phyloP scores from a whole-genome alignment of 1,140 invertebrate genomes.

The Rhynchophorus ferrugineus region DNA sequence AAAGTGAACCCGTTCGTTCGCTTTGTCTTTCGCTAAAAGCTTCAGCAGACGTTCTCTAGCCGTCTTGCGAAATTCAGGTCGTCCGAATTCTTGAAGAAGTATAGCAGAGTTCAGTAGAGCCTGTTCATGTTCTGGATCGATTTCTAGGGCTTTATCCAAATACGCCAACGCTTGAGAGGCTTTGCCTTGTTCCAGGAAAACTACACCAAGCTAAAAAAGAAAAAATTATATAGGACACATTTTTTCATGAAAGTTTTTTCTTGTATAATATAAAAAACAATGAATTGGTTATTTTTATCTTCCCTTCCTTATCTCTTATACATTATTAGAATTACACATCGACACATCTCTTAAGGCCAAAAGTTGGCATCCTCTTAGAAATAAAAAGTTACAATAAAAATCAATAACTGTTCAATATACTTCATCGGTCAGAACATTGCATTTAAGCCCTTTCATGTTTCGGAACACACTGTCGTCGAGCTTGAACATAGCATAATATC shows the following conservation, averaged over 20 bases:
- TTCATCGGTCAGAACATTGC: too few species aligned
- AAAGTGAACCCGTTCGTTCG: slow-evolving; percentile 86
- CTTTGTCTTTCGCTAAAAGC: slow-evolving; percentile 67
- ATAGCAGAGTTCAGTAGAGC: slow-evolving; percentile 93
- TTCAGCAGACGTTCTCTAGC: slow-evolving; percentile 74
- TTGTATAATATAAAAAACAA: too few species aligned
- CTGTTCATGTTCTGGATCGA: slow-evolving; percentile 92
- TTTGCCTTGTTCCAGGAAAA: slow-evolving; percentile 87
- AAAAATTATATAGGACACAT: slow-evolving; percentile 20
- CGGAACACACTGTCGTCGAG: background rate
- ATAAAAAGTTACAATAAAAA: too few species aligned
- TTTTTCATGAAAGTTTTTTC: too few species aligned
- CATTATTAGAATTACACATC: too few species aligned
- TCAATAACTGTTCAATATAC: too few species aligned
- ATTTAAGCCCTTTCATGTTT: background rate
- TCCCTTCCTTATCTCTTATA: too few species aligned
- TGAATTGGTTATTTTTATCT: too few species aligned
- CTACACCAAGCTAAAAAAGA: slow-evolving; percentile 75
- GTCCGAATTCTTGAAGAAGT: slow-evolving; percentile 80
- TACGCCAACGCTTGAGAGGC: slow-evolving; percentile 83
- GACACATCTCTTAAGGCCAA: too few species aligned
- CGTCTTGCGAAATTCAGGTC: slow-evolving; percentile 67
- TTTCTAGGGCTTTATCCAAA: slow-evolving; percentile 85
- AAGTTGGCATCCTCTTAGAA: too few species aligned
- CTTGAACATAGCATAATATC: too few species aligned